Conservation (phyloP, 2,113 vertebrate species). For the Gulo gulo region DNA sequence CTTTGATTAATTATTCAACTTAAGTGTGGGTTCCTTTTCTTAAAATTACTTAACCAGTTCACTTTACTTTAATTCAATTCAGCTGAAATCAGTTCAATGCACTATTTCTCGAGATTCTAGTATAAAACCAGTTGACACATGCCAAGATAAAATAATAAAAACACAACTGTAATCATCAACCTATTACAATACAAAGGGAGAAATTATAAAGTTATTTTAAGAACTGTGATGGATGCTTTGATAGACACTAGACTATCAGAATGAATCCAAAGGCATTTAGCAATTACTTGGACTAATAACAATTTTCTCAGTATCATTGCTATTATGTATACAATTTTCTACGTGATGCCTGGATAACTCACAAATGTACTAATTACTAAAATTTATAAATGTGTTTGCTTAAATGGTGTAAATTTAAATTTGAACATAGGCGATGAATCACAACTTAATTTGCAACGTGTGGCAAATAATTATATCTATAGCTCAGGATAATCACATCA, state of each 20-base stretch:
- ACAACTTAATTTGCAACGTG: not conserved
- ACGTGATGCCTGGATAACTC: not conserved
- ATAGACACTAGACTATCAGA: not conserved
- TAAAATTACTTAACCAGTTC: slow-evolving; percentile 6
- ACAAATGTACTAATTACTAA: not conserved
- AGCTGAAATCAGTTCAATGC: not conserved
- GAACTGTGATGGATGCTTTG: not conserved
- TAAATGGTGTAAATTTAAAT: not conserved
- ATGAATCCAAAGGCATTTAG: not conserved
- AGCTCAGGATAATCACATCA: not conserved
- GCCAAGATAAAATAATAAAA: not conserved
- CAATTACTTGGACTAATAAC: not conserved
- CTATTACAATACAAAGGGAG: not conserved
- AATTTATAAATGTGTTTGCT: not conserved
- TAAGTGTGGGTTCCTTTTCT: not conserved
- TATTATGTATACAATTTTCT: not conserved
- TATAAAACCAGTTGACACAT: not conserved
- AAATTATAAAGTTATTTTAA: not conserved
- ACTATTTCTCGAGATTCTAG: not conserved
- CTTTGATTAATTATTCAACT: not conserved
- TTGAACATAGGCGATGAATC: not conserved
- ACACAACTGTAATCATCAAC: not conserved
- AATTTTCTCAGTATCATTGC: not conserved
- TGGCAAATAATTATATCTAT: not conserved
- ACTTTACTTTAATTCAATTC: not conserved